A percentile compares a stretch with the other conserved stretches of the same genome.
Conservation (phyloP, 2,888 invertebrate species). For the Nudaria mundana region DNA sequence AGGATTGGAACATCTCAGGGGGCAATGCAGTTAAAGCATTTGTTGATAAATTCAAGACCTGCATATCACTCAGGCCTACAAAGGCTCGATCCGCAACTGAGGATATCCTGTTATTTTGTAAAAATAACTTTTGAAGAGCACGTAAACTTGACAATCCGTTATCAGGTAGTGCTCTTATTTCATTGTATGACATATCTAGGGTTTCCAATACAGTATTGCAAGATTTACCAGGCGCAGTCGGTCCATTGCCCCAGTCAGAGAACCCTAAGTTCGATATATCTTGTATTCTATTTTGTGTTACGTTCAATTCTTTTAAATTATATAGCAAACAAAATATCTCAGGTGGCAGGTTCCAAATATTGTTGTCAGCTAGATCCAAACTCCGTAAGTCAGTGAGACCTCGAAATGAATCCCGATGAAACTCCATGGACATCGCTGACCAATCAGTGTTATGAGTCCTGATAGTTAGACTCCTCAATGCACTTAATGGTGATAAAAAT, state of each 20-base stretch:
- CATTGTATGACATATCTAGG: conserved; percentile 88
- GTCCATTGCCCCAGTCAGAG: conserved; percentile 86
- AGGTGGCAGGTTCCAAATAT: conserved; percentile 87
- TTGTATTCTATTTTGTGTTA: conserved; percentile 89
- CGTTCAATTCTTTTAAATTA: conserved; percentile 85
- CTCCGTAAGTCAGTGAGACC: conserved; percentile 84
- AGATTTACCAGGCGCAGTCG: conserved; percentile 84
- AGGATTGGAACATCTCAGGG: conserved; percentile 88
- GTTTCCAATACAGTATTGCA: conserved; percentile 86
- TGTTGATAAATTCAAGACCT: conserved; percentile 88
- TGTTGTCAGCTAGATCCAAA: conserved; percentile 88
- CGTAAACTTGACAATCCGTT: conserved; percentile 86
- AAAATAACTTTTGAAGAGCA: conserved; percentile 84
- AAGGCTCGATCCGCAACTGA: conserved; percentile 88
- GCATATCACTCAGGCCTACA: conserved; percentile 84
- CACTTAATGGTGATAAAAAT: conserved; percentile 84
- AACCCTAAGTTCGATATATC: conserved; percentile 89
- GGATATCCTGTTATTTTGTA: conserved; percentile 89
- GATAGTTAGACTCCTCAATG: conserved; percentile 84
- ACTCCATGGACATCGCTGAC: conserved; percentile 89
- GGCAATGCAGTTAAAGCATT: conserved; percentile 89
- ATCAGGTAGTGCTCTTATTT: conserved; percentile 85
- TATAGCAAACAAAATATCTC: conserved; percentile 87
- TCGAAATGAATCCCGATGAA: conserved; percentile 86
- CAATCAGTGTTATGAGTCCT: conserved; percentile 90